Evolutionary conservation across 2,888 invertebrate species (phyloP).

Genomic region (Notodonta dromedarius): DNA sequence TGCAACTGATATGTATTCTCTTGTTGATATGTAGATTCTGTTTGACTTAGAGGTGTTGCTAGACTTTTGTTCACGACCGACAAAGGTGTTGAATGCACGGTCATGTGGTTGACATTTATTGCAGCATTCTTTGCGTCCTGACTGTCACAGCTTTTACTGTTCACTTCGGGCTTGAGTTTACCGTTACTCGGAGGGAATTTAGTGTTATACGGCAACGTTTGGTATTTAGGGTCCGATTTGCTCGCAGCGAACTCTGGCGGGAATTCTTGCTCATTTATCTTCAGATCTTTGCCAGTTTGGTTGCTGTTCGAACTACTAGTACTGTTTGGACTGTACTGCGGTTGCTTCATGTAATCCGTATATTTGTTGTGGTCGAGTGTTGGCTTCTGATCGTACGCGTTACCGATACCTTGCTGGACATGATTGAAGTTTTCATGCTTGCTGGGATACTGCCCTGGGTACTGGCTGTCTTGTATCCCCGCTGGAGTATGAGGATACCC

Average conservation of each 20-base stretch:
- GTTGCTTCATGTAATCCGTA: conserved; percentile 78
- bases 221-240: conserved; percentile 95
- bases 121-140: conserved; percentile 65
- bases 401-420: conserved; percentile 77
- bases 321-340: conserved; percentile 84
- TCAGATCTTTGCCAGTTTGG: conserved; percentile 76
- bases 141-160: conserved; percentile 66
- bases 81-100: conserved; percentile 81
- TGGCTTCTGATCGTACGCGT: conserved; percentile 76
- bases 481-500: conserved; percentile 66
- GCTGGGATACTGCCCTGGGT: conserved; percentile 69
- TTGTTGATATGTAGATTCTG: conserved; percentile 81
- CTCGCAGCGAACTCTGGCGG: conserved; percentile 89
- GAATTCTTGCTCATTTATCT: conserved; percentile 82
- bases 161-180: conserved; percentile 69
- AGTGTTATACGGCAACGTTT: conserved; percentile 95
- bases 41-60: conserved; percentile 86
- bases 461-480: conserved; percentile 69
- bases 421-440: conserved; percentile 74
- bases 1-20: conserved; percentile 81
- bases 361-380: conserved; percentile 79
- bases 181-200: conserved; percentile 89
- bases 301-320: conserved; percentile 80
- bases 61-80: conserved; percentile 86
- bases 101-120: conserved; percentile 80